These are phyloP conservation scores for Hyposoter dolosus DNA, from an alignment of 2,888 invertebrate genomes.

Conservation along the genomic window DNA sequence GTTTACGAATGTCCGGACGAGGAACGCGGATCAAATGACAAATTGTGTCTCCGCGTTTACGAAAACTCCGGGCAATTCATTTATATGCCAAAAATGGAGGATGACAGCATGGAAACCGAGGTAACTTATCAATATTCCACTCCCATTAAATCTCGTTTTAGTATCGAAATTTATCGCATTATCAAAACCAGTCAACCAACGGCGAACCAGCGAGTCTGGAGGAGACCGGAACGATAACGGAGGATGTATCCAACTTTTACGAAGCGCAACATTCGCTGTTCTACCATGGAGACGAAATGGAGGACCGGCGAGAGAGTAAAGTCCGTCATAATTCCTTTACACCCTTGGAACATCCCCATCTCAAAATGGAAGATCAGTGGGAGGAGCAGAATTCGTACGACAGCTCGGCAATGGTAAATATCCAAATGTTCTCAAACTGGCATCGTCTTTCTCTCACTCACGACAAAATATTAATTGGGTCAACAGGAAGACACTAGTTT, in stretches of 20 bases:
- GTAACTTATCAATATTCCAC: constrained; percentile 65
- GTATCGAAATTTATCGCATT: neutral
- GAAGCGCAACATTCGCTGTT: neutral
- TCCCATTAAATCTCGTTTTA: neutral
- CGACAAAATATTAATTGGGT: neutral
- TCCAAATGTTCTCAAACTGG: constrained; percentile 10
- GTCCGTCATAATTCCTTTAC: constrained; percentile 9
- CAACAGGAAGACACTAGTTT: constrained; percentile 46
- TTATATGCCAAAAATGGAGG: constrained; percentile 69
- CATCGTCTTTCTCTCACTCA: constrained; percentile 31
- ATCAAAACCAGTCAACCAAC: neutral
- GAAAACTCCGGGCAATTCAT: constrained; percentile 66
- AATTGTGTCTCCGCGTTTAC: constrained; percentile 61
- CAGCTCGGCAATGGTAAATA: constrained; percentile 32
- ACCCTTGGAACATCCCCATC: constrained; percentile 26
- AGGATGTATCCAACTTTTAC: neutral
- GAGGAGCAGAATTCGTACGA: constrained; percentile 39
- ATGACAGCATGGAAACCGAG: constrained; percentile 63
- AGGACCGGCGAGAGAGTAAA: neutral
- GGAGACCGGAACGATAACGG: neutral
- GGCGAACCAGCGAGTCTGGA: neutral
- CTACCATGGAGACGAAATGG: neutral
- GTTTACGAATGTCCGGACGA: constrained; percentile 69
- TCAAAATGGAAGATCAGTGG: constrained; percentile 63
- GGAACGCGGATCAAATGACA: constrained; percentile 66